Percentiles rank a stretch among this genome's conserved stretches.
Evolutionary conservation across 2,797 vertebrate genomes (phyloP).

Genomic region (Limnodromus scolopaceus): DNA sequence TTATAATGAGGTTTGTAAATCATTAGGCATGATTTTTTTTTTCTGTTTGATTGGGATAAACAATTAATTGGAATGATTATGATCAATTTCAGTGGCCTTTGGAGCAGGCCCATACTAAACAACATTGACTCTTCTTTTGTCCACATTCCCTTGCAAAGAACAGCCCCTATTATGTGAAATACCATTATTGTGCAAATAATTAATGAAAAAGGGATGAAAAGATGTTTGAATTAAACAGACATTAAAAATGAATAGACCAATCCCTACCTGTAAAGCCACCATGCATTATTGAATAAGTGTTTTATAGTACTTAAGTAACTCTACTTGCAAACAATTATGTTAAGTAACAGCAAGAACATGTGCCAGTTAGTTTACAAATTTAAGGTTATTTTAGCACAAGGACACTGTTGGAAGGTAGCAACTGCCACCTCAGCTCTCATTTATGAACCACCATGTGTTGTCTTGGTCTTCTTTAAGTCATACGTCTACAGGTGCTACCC

Average conservation of each 20-base stretch:
- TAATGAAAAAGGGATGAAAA: not conserved
- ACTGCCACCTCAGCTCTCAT: not conserved
- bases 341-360: not conserved
- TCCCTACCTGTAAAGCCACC: not conserved
- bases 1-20: not conserved
- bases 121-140: not conserved
- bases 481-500: not conserved
- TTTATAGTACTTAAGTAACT: not conserved
- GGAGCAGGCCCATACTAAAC: not conserved
- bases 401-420: not conserved
- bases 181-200: not conserved
- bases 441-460: not conserved
- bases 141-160: not conserved
- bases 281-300: not conserved
- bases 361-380: not conserved
- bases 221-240: not conserved
- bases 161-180: not conserved
- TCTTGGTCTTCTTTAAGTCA: not conserved
- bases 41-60: not conserved
- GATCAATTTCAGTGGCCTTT: not conserved
- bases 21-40: not conserved
- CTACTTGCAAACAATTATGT: not conserved
- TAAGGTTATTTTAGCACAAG: not conserved
- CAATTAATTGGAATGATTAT: not conserved
- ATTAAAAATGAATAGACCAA: not conserved